Base-by-base conservation (phyloP, 2,888 invertebrate species). In the Sinhomidia bicolor region DNA sequence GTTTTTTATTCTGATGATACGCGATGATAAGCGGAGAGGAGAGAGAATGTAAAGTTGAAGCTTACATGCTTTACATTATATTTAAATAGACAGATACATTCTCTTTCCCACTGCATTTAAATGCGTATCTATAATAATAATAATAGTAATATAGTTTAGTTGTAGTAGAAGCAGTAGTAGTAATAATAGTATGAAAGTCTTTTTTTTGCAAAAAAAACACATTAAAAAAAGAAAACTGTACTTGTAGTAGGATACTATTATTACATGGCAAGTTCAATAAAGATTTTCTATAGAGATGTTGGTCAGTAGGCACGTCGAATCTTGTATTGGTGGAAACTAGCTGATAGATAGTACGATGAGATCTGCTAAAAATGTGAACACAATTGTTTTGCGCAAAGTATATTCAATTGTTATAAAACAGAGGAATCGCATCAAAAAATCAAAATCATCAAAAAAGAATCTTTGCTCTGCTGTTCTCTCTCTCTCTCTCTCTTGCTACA, bases 1-100 rank as follows among this genome's bases (percentile, higher is more conserved):
- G 78, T 78, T 78, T 78, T 54, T 78, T 71, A 36, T 78, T 78
- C 9, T 54, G 78, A 78, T 78, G 57, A 78, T 78, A 78, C 32
- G 29, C 47, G 26, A 47, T 78, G 54, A 78, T 78, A 78, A 32
- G 36, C n/a, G n/a, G n/a, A n/a, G n/a, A n/a, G n/a, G n/a, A n/a
- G n/a, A n/a, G n/a, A 62, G 1, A 62, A 62, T 62, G 14, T 10
- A 62, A 29, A 29, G 4, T 62, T n/a, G n/a, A 29, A 62, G 29
- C 29, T 14, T 62, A 4, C 44, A 51, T 51, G 1, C 17, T 17
- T 51, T n/a, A n/a, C n/a, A n/a, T n/a, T n/a, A 51, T 47, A 9
- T 60, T 7, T 60, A 60, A 20, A 6, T 9, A 57, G n/a, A 60
- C 10, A 62, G 62, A 62, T 62, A 62, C 29, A 62, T 62, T 62